Evolutionary conservation across 2,888 invertebrate species (phyloP), one percentile per base, ranked within the genome.

Genomic region (Dinocampus coccinellae): DNA sequence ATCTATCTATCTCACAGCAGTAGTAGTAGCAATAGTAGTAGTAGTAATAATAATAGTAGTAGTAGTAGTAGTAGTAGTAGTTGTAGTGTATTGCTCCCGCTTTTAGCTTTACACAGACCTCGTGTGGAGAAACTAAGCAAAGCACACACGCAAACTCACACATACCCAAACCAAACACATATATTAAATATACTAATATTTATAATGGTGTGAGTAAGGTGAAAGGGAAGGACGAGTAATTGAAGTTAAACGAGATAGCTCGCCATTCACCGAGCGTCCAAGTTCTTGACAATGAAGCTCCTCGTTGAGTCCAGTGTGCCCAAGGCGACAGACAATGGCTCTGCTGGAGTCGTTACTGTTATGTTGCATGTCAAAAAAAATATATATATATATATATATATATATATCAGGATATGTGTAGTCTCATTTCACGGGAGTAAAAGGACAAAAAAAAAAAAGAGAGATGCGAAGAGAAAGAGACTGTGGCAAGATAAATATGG

Each of bases 181-280:
- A 36, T 55, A 52, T 53, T 39, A 58, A 29, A 66, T 69, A 4
- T 22, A 22, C 29, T 63, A n/a, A 20, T 24, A 39, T 13, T 26
- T 9, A 33, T 26, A 20, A 16, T n/a, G 47, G 69, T 47, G 68
- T 52, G 73, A 58, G 76, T 73, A 75, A 77, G 76, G 79, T 82
- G 79, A 83, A 83, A 82, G 79, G 79, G 78, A 81, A 79, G 80
- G 72, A 73, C 80, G 68, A 81, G 81, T 83, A 83, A 83, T 83
- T 82, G 81, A 83, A 83, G 83, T 83, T 83, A 83, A 83, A 83
- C 83, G 82, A 82, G 83, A 83, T 81, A 82, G 80, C 82, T 79
- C 70, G 68, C 81, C 81, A 82, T 82, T 82, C 81, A 82, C 75
- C 65, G 72, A 76, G 47, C 77, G 77, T 77, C 47, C 76, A 76